Evolutionary conservation across 1,140 invertebrate genomes (phyloP), one percentile per base, ranked within the genome.

Genomic region (Orchesella cincta): DNA sequence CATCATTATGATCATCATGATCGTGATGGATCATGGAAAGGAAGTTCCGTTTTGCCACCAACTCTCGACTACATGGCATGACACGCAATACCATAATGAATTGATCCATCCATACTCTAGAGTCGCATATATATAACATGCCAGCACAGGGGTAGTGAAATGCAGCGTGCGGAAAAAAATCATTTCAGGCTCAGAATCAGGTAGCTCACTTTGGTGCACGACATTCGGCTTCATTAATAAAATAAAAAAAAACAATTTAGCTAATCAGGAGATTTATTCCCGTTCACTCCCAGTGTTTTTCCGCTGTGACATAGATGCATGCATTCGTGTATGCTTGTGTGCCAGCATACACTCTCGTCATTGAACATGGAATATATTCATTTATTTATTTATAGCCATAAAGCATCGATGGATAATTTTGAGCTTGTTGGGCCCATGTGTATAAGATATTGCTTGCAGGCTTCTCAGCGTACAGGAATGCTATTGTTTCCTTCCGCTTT

Each of bases 171-270:
- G n/a, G n/a, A n/a, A n/a, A n/a, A n/a, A n/a, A n/a, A n/a, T n/a
- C n/a, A n/a, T n/a, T n/a, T n/a, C n/a, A n/a, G n/a, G n/a, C n/a
- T n/a, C n/a, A n/a, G n/a, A n/a, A 57, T 57, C 54, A 57, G 54
- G 54, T 57, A 57, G 54, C 54, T 16, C 8, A 8, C 33, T 67
- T 33, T 67, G 62, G 62, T 67, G 62, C 62, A 67, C 62, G 62
- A 67, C 31, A 67, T 67, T 67, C 62, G 62, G 62, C 62, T 67
- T 67, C 62, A 67, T 67, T 67, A 67, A 67, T 67, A 67, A 67
- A 31, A 67, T 31, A 57, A 67, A 67, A 31, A 67, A 67, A 57
- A 67, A 67, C 31, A 67, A 67, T 67, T 67, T 67, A 67, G 62
- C 62, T 67, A 67, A 67, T 67, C 62, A 67, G 29, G 62, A 67